phyloP scores from a whole-genome alignment of 2,797 vertebrate genomes.

The Hippopotamyrus pictus region DNA sequence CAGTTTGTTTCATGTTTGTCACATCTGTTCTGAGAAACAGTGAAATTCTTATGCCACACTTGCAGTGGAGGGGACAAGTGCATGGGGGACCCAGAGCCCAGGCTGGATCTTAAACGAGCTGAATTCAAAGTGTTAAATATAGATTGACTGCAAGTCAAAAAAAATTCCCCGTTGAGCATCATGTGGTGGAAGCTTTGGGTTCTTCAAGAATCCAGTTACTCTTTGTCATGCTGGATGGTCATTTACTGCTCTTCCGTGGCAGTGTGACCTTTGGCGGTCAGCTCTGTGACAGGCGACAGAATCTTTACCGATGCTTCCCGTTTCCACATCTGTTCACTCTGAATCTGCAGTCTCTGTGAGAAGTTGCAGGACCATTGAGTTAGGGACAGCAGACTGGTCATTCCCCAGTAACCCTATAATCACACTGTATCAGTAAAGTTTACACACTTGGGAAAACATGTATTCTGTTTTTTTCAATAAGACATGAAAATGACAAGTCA shows the following conservation, averaged over 20 bases:
- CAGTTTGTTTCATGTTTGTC: not conserved
- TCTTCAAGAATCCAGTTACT: not conserved
- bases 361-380: not conserved
- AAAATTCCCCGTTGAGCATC: not conserved
- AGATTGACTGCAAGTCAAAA: not conserved
- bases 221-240: not conserved
- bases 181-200: not conserved
- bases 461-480: not conserved
- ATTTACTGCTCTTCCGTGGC: not conserved
- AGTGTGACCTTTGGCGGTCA: not conserved
- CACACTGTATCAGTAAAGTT: not conserved
- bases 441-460: not conserved
- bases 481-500: not conserved
- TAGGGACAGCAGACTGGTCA: not conserved
- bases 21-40: not conserved
- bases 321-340: not conserved
- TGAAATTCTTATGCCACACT: not conserved
- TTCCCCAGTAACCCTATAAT: not conserved
- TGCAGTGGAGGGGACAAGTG: not conserved
- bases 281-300: not conserved
- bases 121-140: not conserved
- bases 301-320: not conserved
- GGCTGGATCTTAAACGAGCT: not conserved
- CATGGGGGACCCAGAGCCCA: not conserved
- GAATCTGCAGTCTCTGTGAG: not conserved